Evolutionary conservation across 2,113 vertebrate species (phyloP).

Genomic region (Anoplopoma fimbria): DNA sequence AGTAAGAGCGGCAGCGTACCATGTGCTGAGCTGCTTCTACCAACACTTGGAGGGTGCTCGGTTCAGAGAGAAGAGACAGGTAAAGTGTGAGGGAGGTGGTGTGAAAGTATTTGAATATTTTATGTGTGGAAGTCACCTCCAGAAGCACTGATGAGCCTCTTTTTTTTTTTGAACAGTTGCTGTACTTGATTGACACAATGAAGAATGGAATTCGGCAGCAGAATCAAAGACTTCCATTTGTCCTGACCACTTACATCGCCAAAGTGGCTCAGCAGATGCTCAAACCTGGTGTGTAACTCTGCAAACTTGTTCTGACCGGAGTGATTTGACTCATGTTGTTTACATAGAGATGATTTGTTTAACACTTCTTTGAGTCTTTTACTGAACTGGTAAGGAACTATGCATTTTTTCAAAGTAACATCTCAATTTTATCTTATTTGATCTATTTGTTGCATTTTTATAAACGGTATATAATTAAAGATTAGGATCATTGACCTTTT

Average conservation of each 20-base stretch:
- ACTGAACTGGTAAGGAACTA: neutral
- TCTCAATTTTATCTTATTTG: neutral
- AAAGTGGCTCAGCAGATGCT: constrained; percentile 91
- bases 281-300: constrained; percentile 88
- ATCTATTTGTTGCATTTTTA: neutral
- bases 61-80: constrained; percentile 91
- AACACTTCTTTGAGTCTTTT: too few relatives aligned
- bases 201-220: constrained; percentile 89
- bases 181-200: constrained; percentile 91
- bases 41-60: constrained; percentile 91
- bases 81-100: constrained; percentile 43
- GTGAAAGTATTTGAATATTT: neutral
- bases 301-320: neutral
- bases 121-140: neutral
- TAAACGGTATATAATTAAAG: neutral
- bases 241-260: constrained; percentile 86
- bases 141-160: neutral
- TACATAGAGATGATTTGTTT: constrained; percentile 4
- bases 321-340: neutral
- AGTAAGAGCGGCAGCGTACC: constrained; percentile 88
- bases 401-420: neutral
- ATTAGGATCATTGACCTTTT: neutral
- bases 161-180: constrained; percentile 81
- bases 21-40: constrained; percentile 88
- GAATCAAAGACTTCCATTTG: constrained; percentile 89